These are phyloP conservation scores for Drosophila testacea DNA, from an alignment of 2,888 invertebrate species.

Conservation along the genomic window DNA sequence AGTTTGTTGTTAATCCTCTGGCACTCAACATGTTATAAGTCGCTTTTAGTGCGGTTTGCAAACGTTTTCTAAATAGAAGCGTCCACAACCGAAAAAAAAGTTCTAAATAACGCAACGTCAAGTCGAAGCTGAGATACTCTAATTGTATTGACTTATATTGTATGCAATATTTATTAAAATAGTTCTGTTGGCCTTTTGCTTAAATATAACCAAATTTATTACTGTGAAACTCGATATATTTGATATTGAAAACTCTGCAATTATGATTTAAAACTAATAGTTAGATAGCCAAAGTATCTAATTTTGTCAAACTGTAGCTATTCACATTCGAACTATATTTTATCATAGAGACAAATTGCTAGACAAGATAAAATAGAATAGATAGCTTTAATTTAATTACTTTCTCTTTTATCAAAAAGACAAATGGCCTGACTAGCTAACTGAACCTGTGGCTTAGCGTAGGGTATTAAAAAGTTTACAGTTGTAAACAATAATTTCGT, in stretches of 20 bases:
- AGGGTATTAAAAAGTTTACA: slow-evolving; percentile 68
- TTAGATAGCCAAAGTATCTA: neutral
- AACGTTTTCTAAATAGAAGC: slow-evolving; percentile 69
- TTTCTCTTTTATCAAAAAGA: neutral
- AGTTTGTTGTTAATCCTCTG: slow-evolving; percentile 74
- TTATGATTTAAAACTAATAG: neutral
- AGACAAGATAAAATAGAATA: no score
- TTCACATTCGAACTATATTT: no score
- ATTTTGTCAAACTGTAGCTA: neutral
- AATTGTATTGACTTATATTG: neutral
- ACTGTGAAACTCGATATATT: no score
- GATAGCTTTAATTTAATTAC: neutral
- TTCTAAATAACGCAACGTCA: neutral
- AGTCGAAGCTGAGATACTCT: slow-evolving; percentile 30
- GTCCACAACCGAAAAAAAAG: slow-evolving; percentile 29
- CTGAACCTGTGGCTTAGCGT: neutral
- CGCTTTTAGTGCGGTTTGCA: slow-evolving; percentile 81
- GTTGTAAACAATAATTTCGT: slow-evolving; percentile 81
- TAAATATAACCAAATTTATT: no score
- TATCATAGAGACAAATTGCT: no score
- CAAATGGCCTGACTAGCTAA: neutral
- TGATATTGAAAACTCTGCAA: no score
- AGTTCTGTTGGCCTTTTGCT: no score
- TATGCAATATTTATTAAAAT: no score
- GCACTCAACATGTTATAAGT: slow-evolving; percentile 82